Evolutionary conservation across 2,888 invertebrate genomes (phyloP), one percentile per base, ranked within the genome.

Genomic region (Agrotis clavis): DNA sequence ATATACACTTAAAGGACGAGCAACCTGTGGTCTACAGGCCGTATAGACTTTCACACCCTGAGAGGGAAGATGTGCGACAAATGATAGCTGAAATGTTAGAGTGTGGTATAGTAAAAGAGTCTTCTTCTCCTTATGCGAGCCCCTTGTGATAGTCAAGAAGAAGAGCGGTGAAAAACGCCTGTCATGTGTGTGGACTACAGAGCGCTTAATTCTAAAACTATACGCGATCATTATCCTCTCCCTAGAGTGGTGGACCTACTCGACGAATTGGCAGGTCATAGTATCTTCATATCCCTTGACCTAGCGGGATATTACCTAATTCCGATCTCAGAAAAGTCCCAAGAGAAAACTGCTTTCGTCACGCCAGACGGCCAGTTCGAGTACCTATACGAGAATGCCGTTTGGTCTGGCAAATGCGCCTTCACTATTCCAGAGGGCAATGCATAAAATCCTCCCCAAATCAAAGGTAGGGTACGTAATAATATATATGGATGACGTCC

Each of bases 401-500:
- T 54, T 54, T 13, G 74, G 74, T n/a, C 35, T 57, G 1, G 61
- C 62, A 1, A 70, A 56, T 4, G 18, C 65, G 35, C 60, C 56
- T 3, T 54, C 25, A 13, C 16, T 54, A 6, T 25, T 54, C 54
- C 54, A 60, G 19, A 45, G 45, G 16, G 21, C 59, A 2, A 60
- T 60, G 6, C 19, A 60, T 13, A 60, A 21, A 60, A 60, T 60
- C 47, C 60, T 60, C 16, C 45, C 19, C 18, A 62, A 50, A 14
- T 62, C 18, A 30, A 48, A 19, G 35, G 35, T 35, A 35, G 35
- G 35, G 35, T 47, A 47, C n/a, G 70, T 57, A 3, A 30, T 70
- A 0, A 45, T 68, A 7, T 74, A 51, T 4, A 66, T 74, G 69
- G 74, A 74, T 53, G 74, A 70, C n/a, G 59, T 74, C 0, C 16